Conservation (phyloP, 2,888 invertebrate species). For the Alloplasta piceator region DNA sequence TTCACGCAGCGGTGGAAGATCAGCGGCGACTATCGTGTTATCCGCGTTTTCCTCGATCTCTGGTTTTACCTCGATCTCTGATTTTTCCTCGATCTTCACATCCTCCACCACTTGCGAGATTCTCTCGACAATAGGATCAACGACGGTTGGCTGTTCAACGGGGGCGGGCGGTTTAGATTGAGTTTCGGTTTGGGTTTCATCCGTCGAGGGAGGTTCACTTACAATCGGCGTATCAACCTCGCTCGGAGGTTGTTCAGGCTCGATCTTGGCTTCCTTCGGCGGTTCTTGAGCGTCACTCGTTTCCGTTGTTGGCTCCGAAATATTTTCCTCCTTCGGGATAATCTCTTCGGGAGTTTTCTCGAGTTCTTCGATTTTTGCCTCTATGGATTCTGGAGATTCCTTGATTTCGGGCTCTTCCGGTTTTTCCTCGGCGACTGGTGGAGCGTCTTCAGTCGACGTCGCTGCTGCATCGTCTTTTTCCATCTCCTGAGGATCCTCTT, state of each 20-base stretch:
- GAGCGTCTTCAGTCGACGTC: slow-evolving; percentile 59
- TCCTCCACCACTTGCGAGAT: slow-evolving; percentile 34
- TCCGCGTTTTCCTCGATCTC: slow-evolving; percentile 49
- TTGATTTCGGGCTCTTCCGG: slow-evolving; percentile 51
- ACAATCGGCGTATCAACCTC: slow-evolving; percentile 66
- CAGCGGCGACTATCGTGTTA: slow-evolving; percentile 54
- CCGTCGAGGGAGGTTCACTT: slow-evolving; percentile 52
- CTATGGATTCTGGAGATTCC: slow-evolving; percentile 51
- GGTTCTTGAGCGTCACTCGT: slow-evolving; percentile 59
- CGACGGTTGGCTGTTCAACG: slow-evolving; percentile 5
- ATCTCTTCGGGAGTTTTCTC: slow-evolving; percentile 43
- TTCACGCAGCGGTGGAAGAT: slow-evolving; percentile 57
- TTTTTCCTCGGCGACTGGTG: slow-evolving; percentile 48
- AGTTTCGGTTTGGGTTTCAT: slow-evolving; percentile 45
- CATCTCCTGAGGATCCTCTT: slow-evolving; percentile 67
- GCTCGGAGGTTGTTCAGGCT: slow-evolving; percentile 34
- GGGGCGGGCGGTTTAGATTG: slow-evolving; percentile 58
- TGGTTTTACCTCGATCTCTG: slow-evolving; percentile 57
- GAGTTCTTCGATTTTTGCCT: slow-evolving; percentile 42
- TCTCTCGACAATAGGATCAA: slow-evolving; percentile 48
- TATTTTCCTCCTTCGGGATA: slow-evolving; percentile 54
- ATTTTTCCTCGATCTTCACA: slow-evolving; percentile 33
- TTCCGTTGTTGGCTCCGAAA: slow-evolving; percentile 54
- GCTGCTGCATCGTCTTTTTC: slow-evolving; percentile 68
- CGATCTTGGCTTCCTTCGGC: no score